Base-by-base conservation (phyloP, 2,113 vertebrate genomes). In the Thryonomys swinderianus region DNA sequence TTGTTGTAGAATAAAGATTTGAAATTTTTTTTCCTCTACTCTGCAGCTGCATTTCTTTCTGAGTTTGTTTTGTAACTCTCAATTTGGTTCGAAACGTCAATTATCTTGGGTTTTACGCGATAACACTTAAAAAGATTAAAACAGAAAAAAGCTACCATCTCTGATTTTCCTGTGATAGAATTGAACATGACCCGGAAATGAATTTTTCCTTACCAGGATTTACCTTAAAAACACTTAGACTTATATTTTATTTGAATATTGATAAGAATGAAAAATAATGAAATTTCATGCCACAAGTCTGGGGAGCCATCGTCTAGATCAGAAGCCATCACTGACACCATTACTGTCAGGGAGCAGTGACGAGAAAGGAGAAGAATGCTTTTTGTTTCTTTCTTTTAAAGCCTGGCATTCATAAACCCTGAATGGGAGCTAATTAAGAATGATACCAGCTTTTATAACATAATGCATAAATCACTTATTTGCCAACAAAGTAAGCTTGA, bases 381-480 rank as follows among this genome's bases (percentile, higher is more conserved):
- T 42, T 91, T 85, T 64, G 48, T 90, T 40, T 34, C 73, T 94
- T 80, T 42, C 78, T 91, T 94, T 97, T 86, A 90, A 78, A 66
- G 66, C 73, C 76, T 95, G 71, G 87, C 93, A 95, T 95, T 95
- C 81, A 88, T 85, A 93, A 93, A 88, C 40, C 40, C 42, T 94
- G 91, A 96, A 96, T 93, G 94, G 95, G 61, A 90, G 85, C 87
- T 97, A 95, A 97, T 96, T 95, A 90, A 90, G 88, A 90, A 94
- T 80, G 45, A 93, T 97, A 85, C 85, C 85, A 89, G 93, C 90
- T 85, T 95, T 96, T 93, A 82, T 84, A 85, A 78, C 73, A 94
- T 94, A 95, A 94, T 94, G 59, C 64, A 97, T 64, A 93, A 96
- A 97, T 97, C 94, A 96, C 88, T 88, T 97, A 95, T 96, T 97